Percentiles rank a stretch among this genome's conserved stretches.
Evolutionary conservation across 2,888 invertebrate species (phyloP).

Genomic region (Lydus trimaculatus): DNA sequence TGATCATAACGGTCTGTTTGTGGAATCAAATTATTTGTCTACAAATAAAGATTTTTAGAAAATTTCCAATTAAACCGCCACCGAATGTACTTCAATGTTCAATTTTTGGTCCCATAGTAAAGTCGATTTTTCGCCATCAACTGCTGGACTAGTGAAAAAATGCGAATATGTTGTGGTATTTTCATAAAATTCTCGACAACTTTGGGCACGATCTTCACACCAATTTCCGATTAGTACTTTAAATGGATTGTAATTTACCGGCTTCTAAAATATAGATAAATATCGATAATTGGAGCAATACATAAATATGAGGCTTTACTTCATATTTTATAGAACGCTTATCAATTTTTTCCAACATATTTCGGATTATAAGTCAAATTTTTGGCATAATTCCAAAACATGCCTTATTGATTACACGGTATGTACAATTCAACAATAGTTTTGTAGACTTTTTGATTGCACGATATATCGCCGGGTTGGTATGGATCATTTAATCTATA

Average conservation of each 20-base stretch:
- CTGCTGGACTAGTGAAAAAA: neutral
- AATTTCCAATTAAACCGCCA: neutral
- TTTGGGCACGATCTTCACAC: slow-evolving; percentile 37
- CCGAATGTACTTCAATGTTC: slow-evolving; percentile 32
- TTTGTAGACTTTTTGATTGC: too few relatives aligned
- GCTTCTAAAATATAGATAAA: slow-evolving; percentile 31
- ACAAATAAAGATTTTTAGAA: slow-evolving; percentile 28
- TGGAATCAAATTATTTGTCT: slow-evolving; percentile 60
- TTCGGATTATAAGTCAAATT: neutral
- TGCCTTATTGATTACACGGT: neutral
- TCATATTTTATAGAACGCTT: neutral
- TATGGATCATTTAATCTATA: neutral
- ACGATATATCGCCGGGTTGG: neutral
- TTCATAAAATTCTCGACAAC: slow-evolving; percentile 11
- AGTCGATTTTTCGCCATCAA: neutral
- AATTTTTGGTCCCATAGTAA: slow-evolving; percentile 32
- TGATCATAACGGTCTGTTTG: slow-evolving; percentile 60
- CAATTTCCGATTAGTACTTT: slow-evolving; percentile 45
- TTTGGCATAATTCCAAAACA: neutral
- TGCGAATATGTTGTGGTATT: slow-evolving; percentile 2
- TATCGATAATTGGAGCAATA: neutral
- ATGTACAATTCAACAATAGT: neutral
- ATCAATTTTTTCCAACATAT: neutral
- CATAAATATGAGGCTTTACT: neutral
- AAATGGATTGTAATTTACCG: slow-evolving; percentile 31